Base-by-base conservation (phyloP, 2,888 invertebrate genomes). In the Euplagia quadripunctaria region DNA sequence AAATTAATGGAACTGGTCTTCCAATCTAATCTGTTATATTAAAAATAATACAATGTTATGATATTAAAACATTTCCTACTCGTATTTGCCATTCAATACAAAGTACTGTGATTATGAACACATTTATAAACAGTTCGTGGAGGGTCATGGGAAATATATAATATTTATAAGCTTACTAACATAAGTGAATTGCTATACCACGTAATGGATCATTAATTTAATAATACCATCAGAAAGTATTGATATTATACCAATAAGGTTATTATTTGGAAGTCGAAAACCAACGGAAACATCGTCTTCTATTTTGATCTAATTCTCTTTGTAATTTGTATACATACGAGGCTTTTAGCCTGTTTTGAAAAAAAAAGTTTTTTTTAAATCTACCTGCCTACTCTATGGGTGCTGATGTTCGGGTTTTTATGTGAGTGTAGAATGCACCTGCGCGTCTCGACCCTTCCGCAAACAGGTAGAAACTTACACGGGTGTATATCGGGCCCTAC, bases 371-470 rank as follows among this genome's bases (percentile, higher is more conserved):
- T n/a, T 64, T 66, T 65, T 12, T 71, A 65, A 42, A 49, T 9
- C 68, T 20, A 70, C 16, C 9, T 41, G 55, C 73, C 61, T 67
- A 72, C 61, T 66, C 71, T 69, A 76, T 63, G 70, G 78, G 72
- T 51, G 73, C 70, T 78, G 70, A 49, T 71, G 64, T 77, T 68
- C 66, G 63, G 58, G 70, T 71, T 82, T 79, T 71, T 82, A 74
- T 83, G 80, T 76, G 71, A 77, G 55, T 65, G 72, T 74, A 14
- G 31, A 70, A 66, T 73, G 70, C 85, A 83, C 85, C 82, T 83
- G 85, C 75, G 75, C 41, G 52, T 66, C 61, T 51, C 77, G 75
- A 84, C 82, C 84, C 85, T 78, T 78, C 73, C 66, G 20, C 61
- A 64, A 74, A 78, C 81, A 85, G 80, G 83, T 82, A 84, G 77